Base-by-base conservation (phyloP, 2,888 invertebrate species). In the Mycalesis mineus region DNA sequence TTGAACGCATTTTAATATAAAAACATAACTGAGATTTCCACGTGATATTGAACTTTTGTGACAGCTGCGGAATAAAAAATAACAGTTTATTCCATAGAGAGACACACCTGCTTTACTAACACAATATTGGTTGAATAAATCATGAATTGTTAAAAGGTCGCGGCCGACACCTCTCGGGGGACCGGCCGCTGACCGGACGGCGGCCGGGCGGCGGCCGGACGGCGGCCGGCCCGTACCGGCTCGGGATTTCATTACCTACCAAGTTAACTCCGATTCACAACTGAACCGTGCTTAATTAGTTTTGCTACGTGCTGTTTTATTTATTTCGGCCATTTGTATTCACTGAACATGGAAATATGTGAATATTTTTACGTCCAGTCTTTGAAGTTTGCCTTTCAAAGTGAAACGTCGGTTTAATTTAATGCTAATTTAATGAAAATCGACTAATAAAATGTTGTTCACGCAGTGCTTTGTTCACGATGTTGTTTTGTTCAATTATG, bases 191-290 rank as follows among this genome's bases (percentile, higher is more conserved):
- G 33, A 33, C 13, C 11, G 48, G 36, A 50, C 53, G 49, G 36
- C 36, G 55, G 49, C 40, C 54, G 49, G 37, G n/a, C 22, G 22
- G 22, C 22, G 22, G 5, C 17, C 11, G 48, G 36, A 50, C 53
- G 52, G 45, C 13, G 45, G 28, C 31, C 33, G 42, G 39, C 22
- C 22, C 22, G 22, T 2, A 22, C 22, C 22, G 22, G 66, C 66
- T 68, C 64, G 68, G 71, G 78, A 80, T 78, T 80, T 77, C 76
- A 80, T 78, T 80, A 80, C 65, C 57, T 80, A 80, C 64, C 57
- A 64, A 70, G 65, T 70, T 60, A 75, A 75, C 73, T 75, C 68
- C 67, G 67, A 72, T 74, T 69, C 70, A 68, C 70, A 64, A 69
- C 62, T 72, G 74, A 73, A 74, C 74, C 74, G 72, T 70, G 52